phyloP scores from a whole-genome alignment of 2,113 vertebrate species.

The Alectura lathami region DNA sequence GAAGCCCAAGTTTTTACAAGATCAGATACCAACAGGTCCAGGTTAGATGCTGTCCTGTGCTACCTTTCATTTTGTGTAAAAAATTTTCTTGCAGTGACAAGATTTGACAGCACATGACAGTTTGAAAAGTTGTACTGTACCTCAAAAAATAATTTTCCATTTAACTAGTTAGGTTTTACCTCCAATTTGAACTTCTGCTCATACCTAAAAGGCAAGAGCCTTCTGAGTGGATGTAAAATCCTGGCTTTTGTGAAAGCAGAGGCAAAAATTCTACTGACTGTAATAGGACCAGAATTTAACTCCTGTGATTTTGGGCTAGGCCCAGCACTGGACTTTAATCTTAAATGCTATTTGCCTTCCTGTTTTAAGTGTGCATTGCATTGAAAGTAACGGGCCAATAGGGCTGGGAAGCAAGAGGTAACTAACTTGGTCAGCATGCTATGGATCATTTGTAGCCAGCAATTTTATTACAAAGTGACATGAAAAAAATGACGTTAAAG shows the following conservation, averaged over 20 bases:
- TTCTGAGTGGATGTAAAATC: background rate
- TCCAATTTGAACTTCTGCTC: background rate
- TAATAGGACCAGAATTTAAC: background rate
- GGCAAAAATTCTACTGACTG: background rate
- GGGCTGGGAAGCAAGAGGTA: background rate
- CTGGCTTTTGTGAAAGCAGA: background rate
- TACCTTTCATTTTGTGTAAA: background rate
- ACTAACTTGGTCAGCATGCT: background rate
- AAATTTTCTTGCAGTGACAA: background rate
- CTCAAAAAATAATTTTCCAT: background rate
- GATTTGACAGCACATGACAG: background rate
- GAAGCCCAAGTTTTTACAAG: background rate
- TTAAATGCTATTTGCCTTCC: background rate
- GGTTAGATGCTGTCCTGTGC: background rate
- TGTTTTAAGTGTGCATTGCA: background rate
- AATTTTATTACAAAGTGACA: background rate
- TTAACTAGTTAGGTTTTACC: background rate
- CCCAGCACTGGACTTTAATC: background rate
- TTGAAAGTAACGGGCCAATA: background rate
- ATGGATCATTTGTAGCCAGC: background rate
- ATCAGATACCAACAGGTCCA: background rate
- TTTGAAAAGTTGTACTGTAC: background rate
- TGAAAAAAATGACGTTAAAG: background rate
- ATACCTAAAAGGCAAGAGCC: background rate
- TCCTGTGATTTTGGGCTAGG: background rate